A percentile compares a stretch with the other conserved stretches of the same genome.
These are phyloP conservation scores for Lathamus discolor DNA, from an alignment of 2,113 vertebrate genomes.

Conservation along the genomic window DNA sequence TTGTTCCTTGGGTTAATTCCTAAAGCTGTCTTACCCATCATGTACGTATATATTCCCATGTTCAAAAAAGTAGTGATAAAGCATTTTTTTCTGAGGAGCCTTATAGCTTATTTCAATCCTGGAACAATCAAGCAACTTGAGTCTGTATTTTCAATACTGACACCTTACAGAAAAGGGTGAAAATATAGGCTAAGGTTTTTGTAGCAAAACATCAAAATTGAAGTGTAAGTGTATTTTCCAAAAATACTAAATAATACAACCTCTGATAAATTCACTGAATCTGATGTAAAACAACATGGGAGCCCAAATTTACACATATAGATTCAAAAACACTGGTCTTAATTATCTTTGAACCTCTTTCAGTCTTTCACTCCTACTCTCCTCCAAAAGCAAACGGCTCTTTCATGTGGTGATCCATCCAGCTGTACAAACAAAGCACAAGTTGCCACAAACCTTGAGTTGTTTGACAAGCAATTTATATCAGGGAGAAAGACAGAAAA, in stretches of 20 bases:
- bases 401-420: not conserved
- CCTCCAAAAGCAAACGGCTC: not conserved
- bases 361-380: not conserved
- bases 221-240: not conserved
- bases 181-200: not conserved
- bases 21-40: not conserved
- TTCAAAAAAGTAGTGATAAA: not conserved
- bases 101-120: not conserved
- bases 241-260: not conserved
- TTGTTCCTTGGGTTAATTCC: not conserved
- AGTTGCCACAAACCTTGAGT: not conserved
- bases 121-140: not conserved
- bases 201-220: not conserved
- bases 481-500: not conserved
- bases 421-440: not conserved
- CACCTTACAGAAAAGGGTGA: not conserved
- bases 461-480: not conserved
- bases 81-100: not conserved
- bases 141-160: not conserved
- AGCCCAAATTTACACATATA: not conserved
- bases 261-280: not conserved
- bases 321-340: not conserved
- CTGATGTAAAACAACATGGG: not conserved
- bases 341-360: not conserved
- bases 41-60: too few relatives aligned